A percentile compares a stretch with the other conserved stretches of the same genome.
These are phyloP conservation scores for Bovichtus variegatus DNA, from an alignment of 2,797 vertebrate species.

Conservation along the genomic window DNA sequence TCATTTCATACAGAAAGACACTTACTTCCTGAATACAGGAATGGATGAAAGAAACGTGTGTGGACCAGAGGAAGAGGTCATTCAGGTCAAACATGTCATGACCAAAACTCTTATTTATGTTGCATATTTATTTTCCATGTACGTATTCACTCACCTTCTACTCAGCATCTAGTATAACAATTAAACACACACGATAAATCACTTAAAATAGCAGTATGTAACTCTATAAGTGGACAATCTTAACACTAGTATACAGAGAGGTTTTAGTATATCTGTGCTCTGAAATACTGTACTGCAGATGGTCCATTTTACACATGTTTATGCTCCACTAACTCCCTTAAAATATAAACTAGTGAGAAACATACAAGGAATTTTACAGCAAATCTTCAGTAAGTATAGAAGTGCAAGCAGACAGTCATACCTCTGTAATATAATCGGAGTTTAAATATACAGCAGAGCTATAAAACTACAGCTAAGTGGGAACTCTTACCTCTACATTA, in stretches of 20 bases:
- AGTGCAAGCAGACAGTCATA: not conserved
- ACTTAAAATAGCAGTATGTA: not conserved
- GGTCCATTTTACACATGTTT: not conserved
- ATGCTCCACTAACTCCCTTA: not conserved
- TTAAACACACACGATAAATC: not conserved
- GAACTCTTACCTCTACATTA: conserved; percentile 76
- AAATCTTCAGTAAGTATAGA: not conserved
- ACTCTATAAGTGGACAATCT: not conserved
- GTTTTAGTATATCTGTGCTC: not conserved
- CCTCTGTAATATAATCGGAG: not conserved
- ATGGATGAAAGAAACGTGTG: conserved; percentile 6
- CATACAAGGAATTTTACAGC: not conserved
- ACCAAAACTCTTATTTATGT: not conserved
- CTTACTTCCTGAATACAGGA: not conserved
- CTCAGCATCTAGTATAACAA: no score
- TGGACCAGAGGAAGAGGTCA: not conserved
- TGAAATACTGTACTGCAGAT: not conserved
- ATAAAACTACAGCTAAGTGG: not conserved
- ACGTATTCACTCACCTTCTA: no score
- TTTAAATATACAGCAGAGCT: not conserved
- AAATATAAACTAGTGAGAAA: not conserved
- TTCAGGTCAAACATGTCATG: not conserved
- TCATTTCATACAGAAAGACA: not conserved
- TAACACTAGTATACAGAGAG: not conserved
- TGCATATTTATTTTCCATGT: not conserved